A percentile compares a stretch with the other conserved stretches of the same genome.
Evolutionary conservation across 2,113 vertebrate species (phyloP).

Genomic region (Corydoras sp.): DNA sequence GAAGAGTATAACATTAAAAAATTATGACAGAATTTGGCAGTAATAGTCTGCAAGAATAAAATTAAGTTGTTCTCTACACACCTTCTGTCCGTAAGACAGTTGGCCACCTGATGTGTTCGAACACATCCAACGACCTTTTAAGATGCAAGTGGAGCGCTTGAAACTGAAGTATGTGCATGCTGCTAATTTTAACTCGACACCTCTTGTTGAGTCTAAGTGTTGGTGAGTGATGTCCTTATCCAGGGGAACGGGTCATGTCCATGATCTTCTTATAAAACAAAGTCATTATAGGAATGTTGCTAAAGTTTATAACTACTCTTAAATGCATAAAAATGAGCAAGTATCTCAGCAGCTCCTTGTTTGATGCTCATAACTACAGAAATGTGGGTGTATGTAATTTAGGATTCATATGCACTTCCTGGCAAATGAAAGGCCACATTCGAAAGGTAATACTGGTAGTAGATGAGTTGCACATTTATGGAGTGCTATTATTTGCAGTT

Average conservation of each 20-base stretch:
- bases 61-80: not conserved
- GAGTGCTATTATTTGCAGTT: not conserved
- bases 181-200: not conserved
- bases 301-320: not conserved
- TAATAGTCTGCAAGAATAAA: not conserved
- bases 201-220: not conserved
- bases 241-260: not conserved
- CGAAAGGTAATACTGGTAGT: not conserved
- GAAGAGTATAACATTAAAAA: conserved; percentile 4
- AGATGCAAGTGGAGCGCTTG: not conserved
- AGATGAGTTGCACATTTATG: not conserved
- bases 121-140: conserved; percentile 5
- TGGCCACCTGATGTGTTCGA: not conserved
- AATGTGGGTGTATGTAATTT: not conserved
- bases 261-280: not conserved
- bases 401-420: not conserved
- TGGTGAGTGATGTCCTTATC: not conserved
- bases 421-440: not conserved
- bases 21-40: not conserved
- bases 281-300: not conserved
- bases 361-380: not conserved
- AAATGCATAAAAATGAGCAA: not conserved
- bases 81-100: not conserved
- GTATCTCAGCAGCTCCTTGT: not conserved
- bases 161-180: not conserved